phyloP scores from a whole-genome alignment of 2,113 vertebrate genomes.

The Cinclus mexicanus region DNA sequence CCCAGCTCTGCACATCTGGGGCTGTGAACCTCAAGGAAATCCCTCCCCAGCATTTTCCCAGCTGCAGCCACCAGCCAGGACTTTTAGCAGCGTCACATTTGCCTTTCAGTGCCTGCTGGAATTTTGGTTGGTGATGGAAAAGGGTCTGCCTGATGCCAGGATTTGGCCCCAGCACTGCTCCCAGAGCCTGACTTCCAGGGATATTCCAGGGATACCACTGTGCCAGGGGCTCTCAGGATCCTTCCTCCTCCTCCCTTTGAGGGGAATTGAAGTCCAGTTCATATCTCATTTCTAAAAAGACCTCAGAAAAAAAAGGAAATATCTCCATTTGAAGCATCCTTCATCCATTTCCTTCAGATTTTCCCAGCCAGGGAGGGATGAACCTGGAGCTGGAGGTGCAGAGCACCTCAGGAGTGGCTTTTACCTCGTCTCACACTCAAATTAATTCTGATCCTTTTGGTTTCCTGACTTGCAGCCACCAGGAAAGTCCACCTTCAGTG shows the following conservation, averaged over 20 bases:
- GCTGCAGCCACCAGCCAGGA: neutral
- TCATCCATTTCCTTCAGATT: neutral
- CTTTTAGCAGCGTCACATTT: neutral
- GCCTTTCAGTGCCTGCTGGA: neutral
- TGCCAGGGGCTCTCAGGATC: neutral
- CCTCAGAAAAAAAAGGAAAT: neutral
- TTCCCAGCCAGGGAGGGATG: neutral
- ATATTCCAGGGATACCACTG: neutral
- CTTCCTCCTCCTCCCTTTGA: neutral
- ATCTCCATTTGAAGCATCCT: neutral
- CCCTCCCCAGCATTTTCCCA: neutral
- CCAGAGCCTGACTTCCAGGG: accelerated
- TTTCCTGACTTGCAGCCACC: neutral
- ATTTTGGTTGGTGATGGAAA: accelerated
- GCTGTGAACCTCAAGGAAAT: neutral
- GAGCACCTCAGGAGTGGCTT: neutral
- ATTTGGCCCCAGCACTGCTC: neutral
- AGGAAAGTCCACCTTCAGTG: neutral
- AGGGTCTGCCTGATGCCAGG: neutral
- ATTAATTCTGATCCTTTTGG: neutral
- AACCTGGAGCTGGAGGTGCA: neutral
- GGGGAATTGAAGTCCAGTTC: neutral
- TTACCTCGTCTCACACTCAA: neutral
- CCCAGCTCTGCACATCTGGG: neutral
- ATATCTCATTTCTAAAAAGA: neutral